Base-by-base conservation (phyloP, 2,888 invertebrate species). In the Hemicrepidius hirtus region DNA sequence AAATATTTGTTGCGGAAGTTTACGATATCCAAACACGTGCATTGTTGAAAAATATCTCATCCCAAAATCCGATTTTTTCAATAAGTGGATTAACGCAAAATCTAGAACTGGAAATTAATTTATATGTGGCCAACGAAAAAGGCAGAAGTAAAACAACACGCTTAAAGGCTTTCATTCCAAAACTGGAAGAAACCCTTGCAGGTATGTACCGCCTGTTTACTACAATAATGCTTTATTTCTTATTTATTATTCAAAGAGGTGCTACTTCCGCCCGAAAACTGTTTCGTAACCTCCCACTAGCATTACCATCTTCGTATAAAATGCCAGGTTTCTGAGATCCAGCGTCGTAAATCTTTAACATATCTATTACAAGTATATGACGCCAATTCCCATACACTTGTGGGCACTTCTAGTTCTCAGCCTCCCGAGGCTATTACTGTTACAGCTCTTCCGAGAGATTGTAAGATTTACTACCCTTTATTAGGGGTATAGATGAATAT, bases 41-140 rank as follows among this genome's bases (percentile, higher is more conserved):
- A n/a, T 86, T 92, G 16, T 88, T 92, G 78, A 91, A 91, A 9
- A 94, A 94, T 83, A 89, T 92, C 5, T 91, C 93, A 0, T 91
- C 93, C 32, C 90, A 90, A 75, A 90, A 90, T 78, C 93, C 96
- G 0, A 88, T 91, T 32, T 94, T 96, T 87, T 92, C 92, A 68
- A 92, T 96, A 0, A 91, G 91, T 77, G 93, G 92, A 5, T 88
- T 97, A 63, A 93, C 94, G 67, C 91, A 96, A 0, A 96, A 94
- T 3, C 92, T 92, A 80, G 89, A 92, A 13, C 89, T 96, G 76
- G 92, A 92, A 80, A 91, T 97, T 84, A 88, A 92, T 62, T 90
- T 97, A 74, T 96, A 94, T 85, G 93, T 20, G 3, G 10, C 13
- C 16, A 57, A 6, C n/a, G 37, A 35, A 13, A 12, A 37, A 3